These are phyloP conservation scores for Luffia ferchaultella DNA, from an alignment of 2,888 invertebrate genomes.

Conservation along the genomic window DNA sequence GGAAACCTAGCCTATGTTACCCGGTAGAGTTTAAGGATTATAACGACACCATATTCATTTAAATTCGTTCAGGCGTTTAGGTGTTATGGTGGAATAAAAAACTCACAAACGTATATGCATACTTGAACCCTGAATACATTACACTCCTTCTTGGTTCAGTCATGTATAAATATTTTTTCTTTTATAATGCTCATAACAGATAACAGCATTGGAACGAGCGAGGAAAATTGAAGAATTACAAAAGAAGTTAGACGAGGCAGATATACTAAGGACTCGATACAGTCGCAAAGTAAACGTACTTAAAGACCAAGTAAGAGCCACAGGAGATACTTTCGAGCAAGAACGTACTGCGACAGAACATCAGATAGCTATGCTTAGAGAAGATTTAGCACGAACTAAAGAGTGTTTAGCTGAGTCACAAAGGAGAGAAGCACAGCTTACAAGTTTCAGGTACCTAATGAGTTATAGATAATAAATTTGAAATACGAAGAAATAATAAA, in stretches of 20 bases:
- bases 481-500: too few relatives aligned
- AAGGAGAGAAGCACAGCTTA: slow-evolving; percentile 79
- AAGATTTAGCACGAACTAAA: slow-evolving; percentile 79
- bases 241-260: slow-evolving; percentile 81
- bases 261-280: slow-evolving; percentile 77
- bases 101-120: too few relatives aligned
- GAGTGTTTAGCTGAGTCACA: slow-evolving; percentile 77
- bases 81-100: too few relatives aligned
- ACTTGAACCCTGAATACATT: too few relatives aligned
- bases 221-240: slow-evolving; percentile 86
- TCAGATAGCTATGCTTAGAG: slow-evolving; percentile 74
- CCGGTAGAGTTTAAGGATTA: too few relatives aligned
- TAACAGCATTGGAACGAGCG: slow-evolving; percentile 82
- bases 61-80: too few relatives aligned
- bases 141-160: too few relatives aligned
- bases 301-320: slow-evolving; percentile 75
- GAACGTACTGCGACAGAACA: slow-evolving; percentile 76
- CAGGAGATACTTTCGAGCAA: slow-evolving; percentile 73
- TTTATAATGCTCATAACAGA: too few relatives aligned
- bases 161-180: too few relatives aligned
- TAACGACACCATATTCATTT: too few relatives aligned
- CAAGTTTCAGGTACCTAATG: slow-evolving; percentile 77
- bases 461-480: too few relatives aligned
- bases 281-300: slow-evolving; percentile 75
- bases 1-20: too few relatives aligned